phyloP scores from a whole-genome alignment of 2,113 vertebrate species.

The Phrynocephalus versicolor region DNA sequence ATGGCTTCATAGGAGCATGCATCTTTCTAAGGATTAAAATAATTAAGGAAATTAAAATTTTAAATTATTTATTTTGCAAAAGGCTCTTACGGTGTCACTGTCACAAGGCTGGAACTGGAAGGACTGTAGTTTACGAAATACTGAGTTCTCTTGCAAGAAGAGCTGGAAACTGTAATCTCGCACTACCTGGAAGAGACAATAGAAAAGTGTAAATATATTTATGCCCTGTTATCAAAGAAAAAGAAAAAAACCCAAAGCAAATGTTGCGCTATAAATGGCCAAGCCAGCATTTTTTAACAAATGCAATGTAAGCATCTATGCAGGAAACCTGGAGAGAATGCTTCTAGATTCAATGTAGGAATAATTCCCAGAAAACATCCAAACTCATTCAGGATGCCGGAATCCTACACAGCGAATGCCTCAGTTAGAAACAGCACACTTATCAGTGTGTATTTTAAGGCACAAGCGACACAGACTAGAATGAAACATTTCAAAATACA shows the following conservation, averaged over 20 bases:
- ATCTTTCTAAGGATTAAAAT: background rate
- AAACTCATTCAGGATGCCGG: background rate
- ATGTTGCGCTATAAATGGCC: background rate
- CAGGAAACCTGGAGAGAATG: background rate
- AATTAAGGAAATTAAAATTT: background rate
- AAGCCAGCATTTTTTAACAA: fast-evolving
- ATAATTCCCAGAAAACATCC: background rate
- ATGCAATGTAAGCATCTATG: background rate
- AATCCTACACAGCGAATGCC: background rate
- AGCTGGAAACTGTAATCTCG: conserved; percentile 95
- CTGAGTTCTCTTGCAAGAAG: conserved; percentile 92
- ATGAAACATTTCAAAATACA: background rate
- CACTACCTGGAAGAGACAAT: conserved; percentile 82
- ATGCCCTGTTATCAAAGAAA: fast-evolving
- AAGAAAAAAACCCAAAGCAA: fast-evolving
- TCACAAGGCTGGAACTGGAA: conserved; percentile 98
- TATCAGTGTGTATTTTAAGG: background rate
- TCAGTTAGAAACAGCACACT: background rate
- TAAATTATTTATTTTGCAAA: background rate
- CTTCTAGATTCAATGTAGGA: background rate
- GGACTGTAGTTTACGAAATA: conserved; percentile 91
- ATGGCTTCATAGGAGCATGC: background rate
- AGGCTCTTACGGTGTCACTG: conserved; percentile 87
- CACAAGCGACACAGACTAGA: background rate
- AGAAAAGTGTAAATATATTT: background rate